Conservation (phyloP, 2,113 vertebrate species). For the Seriola rivoliana region DNA sequence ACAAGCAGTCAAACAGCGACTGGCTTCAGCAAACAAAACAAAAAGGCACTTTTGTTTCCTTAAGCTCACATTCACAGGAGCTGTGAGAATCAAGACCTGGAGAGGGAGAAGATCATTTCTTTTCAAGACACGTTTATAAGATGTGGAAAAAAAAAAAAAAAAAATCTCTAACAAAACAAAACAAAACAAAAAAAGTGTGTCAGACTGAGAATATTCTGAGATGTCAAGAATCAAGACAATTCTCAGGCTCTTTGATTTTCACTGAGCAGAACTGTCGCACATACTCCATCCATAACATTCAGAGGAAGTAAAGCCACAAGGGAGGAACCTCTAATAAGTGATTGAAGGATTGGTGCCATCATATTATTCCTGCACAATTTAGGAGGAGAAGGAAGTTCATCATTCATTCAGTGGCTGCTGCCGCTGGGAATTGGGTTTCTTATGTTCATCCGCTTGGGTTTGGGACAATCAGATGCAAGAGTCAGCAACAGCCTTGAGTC, state of each 20-base stretch:
- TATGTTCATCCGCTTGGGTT: constrained; percentile 36
- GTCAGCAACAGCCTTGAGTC: constrained; percentile 45
- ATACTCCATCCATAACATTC: constrained; percentile 29
- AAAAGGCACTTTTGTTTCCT: constrained; percentile 30
- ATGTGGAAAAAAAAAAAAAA: neutral
- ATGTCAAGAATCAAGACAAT: constrained; percentile 43
- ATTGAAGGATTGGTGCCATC: constrained; percentile 78
- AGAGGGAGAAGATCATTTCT: constrained; percentile 16
- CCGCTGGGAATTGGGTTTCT: constrained; percentile 36
- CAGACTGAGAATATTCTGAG: constrained; percentile 38
- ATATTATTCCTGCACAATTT: constrained; percentile 45
- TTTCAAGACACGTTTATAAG: constrained; percentile 39
- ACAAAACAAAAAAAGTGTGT: constrained; percentile 27
- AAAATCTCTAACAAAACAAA: constrained; percentile 17
- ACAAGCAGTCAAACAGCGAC: constrained; percentile 20
- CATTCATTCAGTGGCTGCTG: constrained; percentile 59
- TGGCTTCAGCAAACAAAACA: constrained; percentile 31
- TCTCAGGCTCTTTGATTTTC: constrained; percentile 41
- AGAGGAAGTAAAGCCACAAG: constrained; percentile 40
- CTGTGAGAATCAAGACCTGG: constrained; percentile 15
- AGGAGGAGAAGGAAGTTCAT: constrained; percentile 69
- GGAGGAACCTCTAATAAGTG: constrained; percentile 61
- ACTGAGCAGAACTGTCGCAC: constrained; percentile 9
- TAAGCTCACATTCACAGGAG: constrained; percentile 26
- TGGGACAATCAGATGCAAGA: constrained; percentile 49